These are phyloP conservation scores for Epistrophe grossulariae DNA, from an alignment of 2,888 invertebrate genomes.

Conservation along the genomic window DNA sequence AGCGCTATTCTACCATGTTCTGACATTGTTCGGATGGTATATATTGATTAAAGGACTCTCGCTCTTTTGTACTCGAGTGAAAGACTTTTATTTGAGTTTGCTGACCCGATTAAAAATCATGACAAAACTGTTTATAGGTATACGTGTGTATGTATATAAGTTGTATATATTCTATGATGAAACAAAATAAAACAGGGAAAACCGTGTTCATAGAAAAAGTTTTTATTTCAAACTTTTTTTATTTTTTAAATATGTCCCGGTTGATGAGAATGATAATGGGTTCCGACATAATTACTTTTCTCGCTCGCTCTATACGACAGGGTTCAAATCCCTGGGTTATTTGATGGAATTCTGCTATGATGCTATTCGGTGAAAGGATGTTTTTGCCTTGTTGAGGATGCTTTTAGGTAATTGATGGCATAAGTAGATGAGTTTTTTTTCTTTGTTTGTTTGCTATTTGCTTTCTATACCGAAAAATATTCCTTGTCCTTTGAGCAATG, in stretches of 20 bases:
- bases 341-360: slow-evolving; percentile 42
- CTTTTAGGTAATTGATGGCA: slow-evolving; percentile 71
- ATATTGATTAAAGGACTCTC: slow-evolving; percentile 62
- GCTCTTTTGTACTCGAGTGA: slow-evolving; percentile 50
- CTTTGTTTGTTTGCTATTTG: neutral
- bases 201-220: slow-evolving; percentile 23
- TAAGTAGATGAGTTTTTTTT: slow-evolving; percentile 64
- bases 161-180: slow-evolving; percentile 9
- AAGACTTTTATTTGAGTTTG: slow-evolving; percentile 53
- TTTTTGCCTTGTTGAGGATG: slow-evolving; percentile 45
- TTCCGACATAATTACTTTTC: slow-evolving; percentile 72
- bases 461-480: neutral
- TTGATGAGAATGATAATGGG: slow-evolving; percentile 68
- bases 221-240: slow-evolving; percentile 19
- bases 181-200: slow-evolving; percentile 25
- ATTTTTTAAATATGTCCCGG: slow-evolving; percentile 48
- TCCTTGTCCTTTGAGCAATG: slow-evolving; percentile 27
- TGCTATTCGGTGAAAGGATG: slow-evolving; percentile 42
- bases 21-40: slow-evolving; percentile 44
- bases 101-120: slow-evolving; percentile 70
- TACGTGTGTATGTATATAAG: neutral
- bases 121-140: slow-evolving; percentile 33
- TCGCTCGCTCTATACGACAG: slow-evolving; percentile 42
- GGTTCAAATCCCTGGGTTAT: slow-evolving; percentile 61
- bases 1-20: neutral